Base-by-base conservation (phyloP, 2,888 invertebrate species). In the Epinotia nisella region DNA sequence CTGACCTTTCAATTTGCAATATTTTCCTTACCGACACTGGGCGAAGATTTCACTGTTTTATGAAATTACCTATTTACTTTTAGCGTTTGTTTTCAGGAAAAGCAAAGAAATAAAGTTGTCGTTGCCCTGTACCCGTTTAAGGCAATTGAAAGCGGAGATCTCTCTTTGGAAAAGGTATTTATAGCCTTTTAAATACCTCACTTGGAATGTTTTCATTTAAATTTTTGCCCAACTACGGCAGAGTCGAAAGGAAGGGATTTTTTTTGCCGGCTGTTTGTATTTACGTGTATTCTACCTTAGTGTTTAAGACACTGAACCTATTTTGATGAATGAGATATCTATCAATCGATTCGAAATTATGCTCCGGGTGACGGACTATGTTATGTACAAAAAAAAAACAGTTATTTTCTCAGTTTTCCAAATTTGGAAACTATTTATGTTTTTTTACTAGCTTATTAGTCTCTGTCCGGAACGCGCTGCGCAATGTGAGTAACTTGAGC, bases 51-150 rank as follows among this genome's bases (percentile, higher is more conserved):
- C 4, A n/a, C n/a, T n/a, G 15, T 49, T n/a, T 49, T 49, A 49
- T n/a, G n/a, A n/a, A n/a, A 49, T 13, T 10, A 58, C 17, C 2
- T 35, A 17, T 35, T 3, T 24, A 29, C 13, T 41, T n/a, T n/a
- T 60, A 10, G 13, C n/a, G 3, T 41, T 56, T 55, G 19, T 67
- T 71, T 49, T 61, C 93, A 96, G 95, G 96, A 96, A 83, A 96
- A 96, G 89, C 94, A 94, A 80, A 95, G 96, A 90, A 94, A 95
- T 76, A 97, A 97, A 94, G 95, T 97, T 72, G 98, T 98, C 69
- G 97, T 98, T 78, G 98, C 98, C 64, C 93, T 98, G 56, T 98
- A 98, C 91, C 97, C 97, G 77, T 98, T 98, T 87, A 97, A 97
- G 91, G 98, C 98, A 64, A 97, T 97, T 81, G 98, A 98, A 94